Conservation (phyloP, 1,140 invertebrate genomes). For the Zaprionus camerounensis region DNA sequence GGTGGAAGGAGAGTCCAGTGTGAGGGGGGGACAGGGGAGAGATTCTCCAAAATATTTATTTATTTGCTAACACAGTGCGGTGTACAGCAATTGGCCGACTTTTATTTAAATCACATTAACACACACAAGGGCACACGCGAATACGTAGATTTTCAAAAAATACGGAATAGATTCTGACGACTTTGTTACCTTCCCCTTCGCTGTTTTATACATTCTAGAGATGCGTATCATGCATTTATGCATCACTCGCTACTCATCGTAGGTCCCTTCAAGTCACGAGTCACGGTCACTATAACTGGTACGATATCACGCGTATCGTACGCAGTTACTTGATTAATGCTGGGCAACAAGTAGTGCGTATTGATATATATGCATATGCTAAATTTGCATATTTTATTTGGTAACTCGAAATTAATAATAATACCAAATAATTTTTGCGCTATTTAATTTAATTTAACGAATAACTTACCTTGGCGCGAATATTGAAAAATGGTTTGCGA, state of each 20-base stretch:
- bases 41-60: background rate
- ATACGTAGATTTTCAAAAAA: background rate
- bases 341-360: background rate
- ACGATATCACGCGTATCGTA: background rate
- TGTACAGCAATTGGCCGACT: slow-evolving; percentile 9
- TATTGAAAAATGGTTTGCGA: background rate
- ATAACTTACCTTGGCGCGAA: background rate
- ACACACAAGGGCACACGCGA: slow-evolving; percentile 5
- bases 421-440: background rate
- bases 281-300: background rate
- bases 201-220: slow-evolving; percentile 4
- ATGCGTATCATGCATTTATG: background rate
- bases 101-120: slow-evolving; percentile 18
- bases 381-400: background rate
- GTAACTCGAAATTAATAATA: background rate
- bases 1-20: background rate
- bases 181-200: slow-evolving; percentile 9
- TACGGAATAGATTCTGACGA: slow-evolving; percentile 1
- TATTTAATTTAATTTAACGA: background rate
- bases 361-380: background rate
- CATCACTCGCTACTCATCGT: background rate
- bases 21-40: background rate
- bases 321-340: background rate
- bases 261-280: background rate
- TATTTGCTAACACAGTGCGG: background rate